phyloP scores from a whole-genome alignment of 2,888 invertebrate species.

The Mythimna albipuncta region DNA sequence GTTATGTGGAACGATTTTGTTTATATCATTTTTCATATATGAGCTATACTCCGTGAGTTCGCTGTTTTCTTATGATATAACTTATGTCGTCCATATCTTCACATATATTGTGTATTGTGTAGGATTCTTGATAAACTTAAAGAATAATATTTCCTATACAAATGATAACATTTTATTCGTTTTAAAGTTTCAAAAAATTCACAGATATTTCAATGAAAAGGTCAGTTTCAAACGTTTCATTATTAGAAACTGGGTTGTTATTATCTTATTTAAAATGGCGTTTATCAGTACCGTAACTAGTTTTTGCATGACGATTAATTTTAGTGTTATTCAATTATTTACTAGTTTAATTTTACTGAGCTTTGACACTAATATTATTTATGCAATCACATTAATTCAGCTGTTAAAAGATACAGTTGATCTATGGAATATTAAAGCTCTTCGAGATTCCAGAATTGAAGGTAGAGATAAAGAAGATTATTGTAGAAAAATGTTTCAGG shows the following conservation, averaged over 20 bases:
- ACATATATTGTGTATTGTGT: background rate
- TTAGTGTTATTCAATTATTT: background rate
- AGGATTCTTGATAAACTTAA: background rate
- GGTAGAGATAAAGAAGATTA: background rate
- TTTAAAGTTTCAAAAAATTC: conserved; percentile 22
- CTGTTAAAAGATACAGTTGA: conserved; percentile 7
- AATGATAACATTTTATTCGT: conserved; percentile 1
- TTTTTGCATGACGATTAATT: background rate
- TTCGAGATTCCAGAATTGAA: background rate
- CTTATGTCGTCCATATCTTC: background rate
- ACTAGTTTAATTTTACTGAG: background rate
- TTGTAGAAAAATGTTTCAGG: background rate
- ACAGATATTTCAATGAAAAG: conserved; percentile 6
- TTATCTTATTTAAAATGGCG: no score
- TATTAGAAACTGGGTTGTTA: background rate
- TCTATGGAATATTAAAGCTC: conserved; percentile 14
- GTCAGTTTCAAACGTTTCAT: background rate
- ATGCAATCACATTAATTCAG: background rate
- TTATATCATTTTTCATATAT: background rate
- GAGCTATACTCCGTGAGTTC: background rate
- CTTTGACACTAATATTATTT: conserved; percentile 9
- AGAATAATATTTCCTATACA: background rate
- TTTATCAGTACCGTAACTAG: background rate
- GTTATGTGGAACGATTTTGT: background rate
- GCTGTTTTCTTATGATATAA: background rate